Conservation (phyloP, 2,888 invertebrate species). For the Acronicta aceris region DNA sequence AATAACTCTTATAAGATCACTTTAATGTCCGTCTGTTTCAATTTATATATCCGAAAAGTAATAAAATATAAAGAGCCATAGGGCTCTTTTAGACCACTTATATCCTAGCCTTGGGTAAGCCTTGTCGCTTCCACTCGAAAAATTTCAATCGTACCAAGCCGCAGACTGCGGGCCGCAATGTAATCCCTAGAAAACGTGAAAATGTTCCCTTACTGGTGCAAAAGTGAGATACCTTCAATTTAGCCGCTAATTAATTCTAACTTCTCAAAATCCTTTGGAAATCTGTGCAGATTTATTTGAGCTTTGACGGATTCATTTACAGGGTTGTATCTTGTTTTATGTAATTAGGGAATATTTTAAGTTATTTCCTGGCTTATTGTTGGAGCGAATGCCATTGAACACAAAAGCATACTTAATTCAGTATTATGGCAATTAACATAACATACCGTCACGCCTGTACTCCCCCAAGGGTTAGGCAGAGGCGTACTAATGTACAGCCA, state of each 20-base stretch:
- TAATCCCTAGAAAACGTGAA: constrained; percentile 83
- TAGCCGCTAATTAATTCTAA: constrained; percentile 71
- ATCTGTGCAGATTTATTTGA: constrained; percentile 45
- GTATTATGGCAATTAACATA: too few relatives aligned
- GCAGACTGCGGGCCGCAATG: constrained; percentile 76
- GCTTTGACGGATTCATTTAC: constrained; percentile 41
- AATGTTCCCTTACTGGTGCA: constrained; percentile 72
- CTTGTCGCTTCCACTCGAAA: constrained; percentile 87
- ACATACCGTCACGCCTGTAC: too few relatives aligned
- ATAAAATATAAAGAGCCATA: background rate
- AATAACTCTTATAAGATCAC: too few relatives aligned
- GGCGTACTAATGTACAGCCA: too few relatives aligned
- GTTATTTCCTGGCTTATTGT: too few relatives aligned
- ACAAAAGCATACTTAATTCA: too few relatives aligned
- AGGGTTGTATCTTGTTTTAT: background rate
- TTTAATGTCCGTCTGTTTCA: background rate
- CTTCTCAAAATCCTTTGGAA: constrained; percentile 49
- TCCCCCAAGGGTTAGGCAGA: too few relatives aligned
- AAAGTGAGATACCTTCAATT: constrained; percentile 75
- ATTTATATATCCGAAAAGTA: background rate
- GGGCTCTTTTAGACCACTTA: constrained; percentile 53
- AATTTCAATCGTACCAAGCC: constrained; percentile 85
- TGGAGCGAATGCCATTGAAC: too few relatives aligned
- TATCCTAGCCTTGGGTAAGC: constrained; percentile 59
- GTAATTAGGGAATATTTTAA: too few relatives aligned